Conservation (phyloP, 2,888 invertebrate species). For the Idaea biselata region DNA sequence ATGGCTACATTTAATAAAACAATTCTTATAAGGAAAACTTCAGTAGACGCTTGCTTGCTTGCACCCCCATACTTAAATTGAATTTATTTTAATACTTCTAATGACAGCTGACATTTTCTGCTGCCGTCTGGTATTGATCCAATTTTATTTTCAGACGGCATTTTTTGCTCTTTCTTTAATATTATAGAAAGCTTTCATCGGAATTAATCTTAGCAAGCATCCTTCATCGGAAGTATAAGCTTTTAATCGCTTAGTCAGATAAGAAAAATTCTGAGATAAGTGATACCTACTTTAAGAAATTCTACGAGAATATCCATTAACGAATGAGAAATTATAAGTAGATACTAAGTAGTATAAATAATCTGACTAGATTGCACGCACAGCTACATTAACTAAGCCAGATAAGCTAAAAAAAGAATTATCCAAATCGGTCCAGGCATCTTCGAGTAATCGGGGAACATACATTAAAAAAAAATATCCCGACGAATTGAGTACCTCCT, state of each 20-base stretch:
- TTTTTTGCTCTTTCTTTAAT: conserved; percentile 5
- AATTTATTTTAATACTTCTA: conserved; percentile 70
- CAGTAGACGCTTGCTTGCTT: conserved; percentile 29
- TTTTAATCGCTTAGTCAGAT: neutral
- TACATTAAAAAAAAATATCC: too few relatives aligned
- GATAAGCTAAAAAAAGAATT: too few relatives aligned
- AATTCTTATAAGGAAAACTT: conserved; percentile 46
- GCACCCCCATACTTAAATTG: conserved; percentile 47
- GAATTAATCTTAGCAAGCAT: conserved; percentile 6
- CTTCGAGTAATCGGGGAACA: too few relatives aligned
- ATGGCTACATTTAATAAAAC: conserved; percentile 30
- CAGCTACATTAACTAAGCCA: too few relatives aligned
- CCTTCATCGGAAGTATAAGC: neutral
- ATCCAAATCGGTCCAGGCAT: too few relatives aligned
- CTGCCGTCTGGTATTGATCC: conserved; percentile 47
- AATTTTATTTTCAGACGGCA: conserved; percentile 6
- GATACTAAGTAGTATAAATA: too few relatives aligned
- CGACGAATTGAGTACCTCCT: too few relatives aligned
- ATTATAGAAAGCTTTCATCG: conserved; percentile 5
- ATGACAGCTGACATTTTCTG: conserved; percentile 65
- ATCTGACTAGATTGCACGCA: too few relatives aligned
- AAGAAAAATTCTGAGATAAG: neutral
- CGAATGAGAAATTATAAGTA: too few relatives aligned
- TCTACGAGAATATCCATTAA: neutral
- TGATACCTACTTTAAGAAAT: neutral